phyloP scores from a whole-genome alignment of 2,113 vertebrate species.

The Atlantisia rogersi region DNA sequence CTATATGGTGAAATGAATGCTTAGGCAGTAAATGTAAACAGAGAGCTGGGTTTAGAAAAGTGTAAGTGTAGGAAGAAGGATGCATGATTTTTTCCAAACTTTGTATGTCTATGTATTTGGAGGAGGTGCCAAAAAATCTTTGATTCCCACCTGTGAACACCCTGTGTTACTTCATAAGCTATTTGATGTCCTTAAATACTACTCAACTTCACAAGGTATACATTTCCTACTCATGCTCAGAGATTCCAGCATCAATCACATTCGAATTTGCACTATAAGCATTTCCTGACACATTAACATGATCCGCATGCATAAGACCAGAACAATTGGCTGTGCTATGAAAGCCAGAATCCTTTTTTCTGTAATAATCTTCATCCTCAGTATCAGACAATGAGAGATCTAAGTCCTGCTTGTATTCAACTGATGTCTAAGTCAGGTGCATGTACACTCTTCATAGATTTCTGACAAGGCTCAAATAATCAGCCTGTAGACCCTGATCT shows the following conservation, averaged over 20 bases:
- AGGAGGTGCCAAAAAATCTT: neutral
- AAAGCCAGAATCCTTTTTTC: neutral
- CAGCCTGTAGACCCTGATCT: neutral
- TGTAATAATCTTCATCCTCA: slow-evolving; percentile 15
- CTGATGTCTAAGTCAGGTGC: neutral
- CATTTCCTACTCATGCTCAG: slow-evolving; percentile 18
- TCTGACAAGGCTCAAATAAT: neutral
- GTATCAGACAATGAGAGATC: slow-evolving; percentile 10
- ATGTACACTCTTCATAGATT: neutral
- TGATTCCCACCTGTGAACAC: neutral
- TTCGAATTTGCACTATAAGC: slow-evolving; percentile 50
- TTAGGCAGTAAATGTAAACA: neutral
- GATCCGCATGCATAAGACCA: neutral
- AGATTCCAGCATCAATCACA: slow-evolving; percentile 53
- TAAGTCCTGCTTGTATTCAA: neutral
- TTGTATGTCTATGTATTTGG: neutral
- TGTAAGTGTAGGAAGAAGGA: neutral
- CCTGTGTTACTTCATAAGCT: neutral
- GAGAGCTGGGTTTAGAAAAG: neutral
- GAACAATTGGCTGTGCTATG: neutral
- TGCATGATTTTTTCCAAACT: neutral
- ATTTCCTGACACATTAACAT: slow-evolving; percentile 38
- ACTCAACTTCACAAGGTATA: slow-evolving; percentile 40
- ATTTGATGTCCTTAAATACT: slow-evolving; percentile 45
- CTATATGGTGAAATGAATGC: neutral